phyloP scores from a whole-genome alignment of 2,113 vertebrate genomes.

The Xenopus laevis region DNA sequence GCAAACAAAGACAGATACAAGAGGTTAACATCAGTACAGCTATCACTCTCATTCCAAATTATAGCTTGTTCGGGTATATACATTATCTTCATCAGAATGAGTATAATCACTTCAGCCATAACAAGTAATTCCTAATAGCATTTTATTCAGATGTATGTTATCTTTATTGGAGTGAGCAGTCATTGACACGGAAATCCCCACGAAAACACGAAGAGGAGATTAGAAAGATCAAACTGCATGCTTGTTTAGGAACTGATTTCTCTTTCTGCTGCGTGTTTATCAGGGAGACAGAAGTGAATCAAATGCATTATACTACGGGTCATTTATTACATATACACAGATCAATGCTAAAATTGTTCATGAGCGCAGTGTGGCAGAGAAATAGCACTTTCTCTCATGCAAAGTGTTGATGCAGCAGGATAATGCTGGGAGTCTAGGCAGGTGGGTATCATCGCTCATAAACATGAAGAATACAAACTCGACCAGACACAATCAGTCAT shows the following conservation, averaged over 20 bases:
- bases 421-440: slow-evolving; percentile 18
- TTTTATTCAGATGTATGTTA: too few species aligned
- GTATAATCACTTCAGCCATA: too few species aligned
- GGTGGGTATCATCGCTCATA: slow-evolving; percentile 18
- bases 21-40: too few species aligned
- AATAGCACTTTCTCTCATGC: slow-evolving; percentile 8
- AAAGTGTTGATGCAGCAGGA: slow-evolving; percentile 30
- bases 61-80: too few species aligned
- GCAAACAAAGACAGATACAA: too few species aligned
- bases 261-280: slow-evolving; percentile 1
- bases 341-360: slow-evolving; percentile 35
- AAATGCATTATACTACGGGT: slow-evolving; percentile 34
- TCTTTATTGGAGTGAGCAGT: too few species aligned
- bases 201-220: too few species aligned
- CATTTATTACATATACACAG: slow-evolving; percentile 32
- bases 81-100: too few species aligned
- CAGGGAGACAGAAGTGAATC: slow-evolving; percentile 20
- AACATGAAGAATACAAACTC: slow-evolving; percentile 28
- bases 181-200: too few species aligned
- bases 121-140: too few species aligned
- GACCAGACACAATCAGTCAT: slow-evolving; percentile 20
- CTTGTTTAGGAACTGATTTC: neutral
- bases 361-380: slow-evolving; percentile 22
- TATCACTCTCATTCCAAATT: too few species aligned
- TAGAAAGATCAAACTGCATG: too few species aligned